Evolutionary conservation across 2,797 vertebrate species (phyloP).

Genomic region (Sorex maritimensis): DNA sequence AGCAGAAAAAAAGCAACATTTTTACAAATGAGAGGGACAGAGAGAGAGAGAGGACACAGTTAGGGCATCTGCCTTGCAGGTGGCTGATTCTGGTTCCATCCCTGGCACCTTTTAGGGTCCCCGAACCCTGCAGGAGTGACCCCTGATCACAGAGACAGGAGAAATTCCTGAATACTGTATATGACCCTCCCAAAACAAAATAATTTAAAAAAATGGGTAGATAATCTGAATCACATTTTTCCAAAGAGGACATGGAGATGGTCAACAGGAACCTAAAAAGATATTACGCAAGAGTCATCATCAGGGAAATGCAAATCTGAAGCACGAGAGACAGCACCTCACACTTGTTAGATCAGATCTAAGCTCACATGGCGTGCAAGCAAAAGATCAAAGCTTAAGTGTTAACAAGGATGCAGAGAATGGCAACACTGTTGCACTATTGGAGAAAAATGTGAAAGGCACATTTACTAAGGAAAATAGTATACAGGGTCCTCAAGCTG

Average conservation of each 20-base stretch:
- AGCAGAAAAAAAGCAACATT: neutral
- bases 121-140: too few species aligned
- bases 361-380: neutral
- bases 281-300: too few species aligned
- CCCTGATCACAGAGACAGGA: too few species aligned
- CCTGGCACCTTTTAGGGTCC: too few species aligned
- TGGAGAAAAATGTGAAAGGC: neutral
- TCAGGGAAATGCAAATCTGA: neutral
- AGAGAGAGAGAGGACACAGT: too few species aligned
- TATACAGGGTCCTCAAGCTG: neutral
- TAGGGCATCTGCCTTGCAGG: too few species aligned
- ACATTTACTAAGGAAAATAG: neutral
- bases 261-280: too few species aligned
- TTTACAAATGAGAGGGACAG: too few species aligned
- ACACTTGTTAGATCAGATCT: neutral
- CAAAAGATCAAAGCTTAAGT: neutral
- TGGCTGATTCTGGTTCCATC: too few species aligned
- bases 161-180: too few species aligned
- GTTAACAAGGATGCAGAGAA: neutral
- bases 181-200: neutral
- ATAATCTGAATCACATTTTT: neutral
- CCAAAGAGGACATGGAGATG: too few species aligned
- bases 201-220: neutral
- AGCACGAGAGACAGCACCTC: neutral
- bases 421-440: neutral